Base-by-base conservation (phyloP, 2,113 vertebrate species). In the Hydropotes inermis region DNA sequence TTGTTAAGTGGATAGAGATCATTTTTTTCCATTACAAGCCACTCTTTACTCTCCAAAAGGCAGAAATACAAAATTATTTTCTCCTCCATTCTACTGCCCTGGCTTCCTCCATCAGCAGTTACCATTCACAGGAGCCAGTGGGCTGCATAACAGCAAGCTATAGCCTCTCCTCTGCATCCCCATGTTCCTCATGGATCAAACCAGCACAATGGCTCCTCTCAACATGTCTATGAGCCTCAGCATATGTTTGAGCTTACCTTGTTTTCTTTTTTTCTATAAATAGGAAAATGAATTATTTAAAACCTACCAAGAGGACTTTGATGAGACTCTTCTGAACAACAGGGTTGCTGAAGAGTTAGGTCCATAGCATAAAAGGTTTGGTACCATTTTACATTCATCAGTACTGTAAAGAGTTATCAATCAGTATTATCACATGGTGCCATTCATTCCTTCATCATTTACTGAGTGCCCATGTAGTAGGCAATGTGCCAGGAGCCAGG, bases 381-480 rank as follows among this genome's bases (percentile, higher is more conserved):
- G 25, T 10, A 4, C 13, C 81, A 27, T 54, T 39, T 87, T 36
- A 39, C 30, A 82, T 36, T 54, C 36, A n/a, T 45, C 30, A 36
- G 23, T 36, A 52, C 39, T 23, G 27, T 30, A 39, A 47, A 52
- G 91, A 64, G 82, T 39, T 10, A 14, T 55, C 60, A 33, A 36
- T 28, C n/a, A 36, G n/a, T 55, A 60, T 30, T n/a, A 43, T 5
- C 57, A 2, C 0, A 2, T 4, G 11, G 28, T 33, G 6, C 27
- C 74, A 61, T 23, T 50, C 76, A 43, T 52, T 61, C 70, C n/a
- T 36, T 47, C 55, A 57, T 13, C 47, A 39, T 61, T 74, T 33
- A 21, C 7, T 39, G 27, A 43, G 47, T 39, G 76, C 15, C 39
- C 11, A 19, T 0, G 2, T 5, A 1, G 28, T 1, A 64, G 92